Percentiles rank a stretch among this genome's conserved stretches.
phyloP scores from a whole-genome alignment of 1,140 invertebrate genomes.

The Drosophila kanapiae region DNA sequence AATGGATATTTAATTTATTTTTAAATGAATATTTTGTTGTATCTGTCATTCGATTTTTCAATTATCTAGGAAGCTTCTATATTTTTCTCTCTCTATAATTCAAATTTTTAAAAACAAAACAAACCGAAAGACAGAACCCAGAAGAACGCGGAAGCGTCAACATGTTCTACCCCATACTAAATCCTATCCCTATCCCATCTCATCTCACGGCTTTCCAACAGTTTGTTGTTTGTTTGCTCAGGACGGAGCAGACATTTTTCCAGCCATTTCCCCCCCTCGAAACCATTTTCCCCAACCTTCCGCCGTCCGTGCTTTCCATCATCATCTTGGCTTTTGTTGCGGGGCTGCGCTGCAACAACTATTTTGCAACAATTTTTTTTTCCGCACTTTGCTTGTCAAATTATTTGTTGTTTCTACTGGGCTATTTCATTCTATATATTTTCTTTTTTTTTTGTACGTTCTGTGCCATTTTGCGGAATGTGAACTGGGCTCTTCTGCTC shows the following conservation, averaged over 20 bases:
- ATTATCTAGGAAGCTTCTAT: not conserved
- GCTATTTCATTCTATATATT: slow-evolving; percentile 15
- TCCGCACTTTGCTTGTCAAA: slow-evolving; percentile 55
- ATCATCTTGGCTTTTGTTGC: slow-evolving; percentile 12
- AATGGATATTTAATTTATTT: no score
- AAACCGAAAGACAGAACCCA: not conserved
- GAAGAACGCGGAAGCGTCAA: slow-evolving; percentile 35
- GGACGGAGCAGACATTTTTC: slow-evolving; percentile 39
- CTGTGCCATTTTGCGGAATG: slow-evolving; percentile 33
- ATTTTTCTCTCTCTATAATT: not conserved
- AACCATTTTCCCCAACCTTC: slow-evolving; percentile 22
- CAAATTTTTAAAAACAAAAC: not conserved
- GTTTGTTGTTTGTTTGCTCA: slow-evolving; percentile 64
- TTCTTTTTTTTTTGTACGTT: not conserved
- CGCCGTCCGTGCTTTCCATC: not conserved
- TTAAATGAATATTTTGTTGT: not conserved
- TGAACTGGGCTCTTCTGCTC: slow-evolving; percentile 11
- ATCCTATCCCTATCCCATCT: slow-evolving; percentile 9
- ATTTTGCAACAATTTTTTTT: slow-evolving; percentile 50
- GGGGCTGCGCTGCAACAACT: slow-evolving; percentile 27
- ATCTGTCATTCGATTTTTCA: not conserved
- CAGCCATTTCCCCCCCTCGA: slow-evolving; percentile 30
- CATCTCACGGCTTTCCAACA: slow-evolving; percentile 22
- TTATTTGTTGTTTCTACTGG: slow-evolving; percentile 46
- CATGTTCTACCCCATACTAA: slow-evolving; percentile 5